Percentiles rank a stretch among this genome's conserved stretches.
Evolutionary conservation across 2,888 invertebrate genomes (phyloP).

Genomic region (Diarsia dahlii): DNA sequence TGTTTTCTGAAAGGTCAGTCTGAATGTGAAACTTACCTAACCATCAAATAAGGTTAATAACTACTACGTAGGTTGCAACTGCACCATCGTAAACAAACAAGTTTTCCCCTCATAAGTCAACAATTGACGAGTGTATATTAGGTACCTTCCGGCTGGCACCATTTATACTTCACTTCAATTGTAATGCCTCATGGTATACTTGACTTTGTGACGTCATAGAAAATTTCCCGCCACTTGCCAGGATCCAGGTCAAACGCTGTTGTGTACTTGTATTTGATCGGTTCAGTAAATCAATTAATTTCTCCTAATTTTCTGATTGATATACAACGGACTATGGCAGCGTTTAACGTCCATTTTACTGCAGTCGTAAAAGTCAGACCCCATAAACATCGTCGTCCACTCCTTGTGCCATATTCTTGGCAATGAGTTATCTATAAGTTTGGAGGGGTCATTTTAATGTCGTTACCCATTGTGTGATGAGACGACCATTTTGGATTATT

Average conservation of each 20-base stretch:
- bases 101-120: constrained; percentile 42
- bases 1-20: constrained; percentile 4
- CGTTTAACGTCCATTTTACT: constrained; percentile 73
- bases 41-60: constrained; percentile 1
- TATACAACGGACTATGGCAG: constrained; percentile 61
- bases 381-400: constrained; percentile 72
- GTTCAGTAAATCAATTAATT: constrained; percentile 60
- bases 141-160: constrained; percentile 53
- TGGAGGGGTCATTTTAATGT: constrained; percentile 41
- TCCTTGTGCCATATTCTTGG: constrained; percentile 64
- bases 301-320: constrained; percentile 68
- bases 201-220: constrained; percentile 60
- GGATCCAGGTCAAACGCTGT: constrained; percentile 44
- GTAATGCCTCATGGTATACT: constrained; percentile 36
- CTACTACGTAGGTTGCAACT: constrained; percentile 14
- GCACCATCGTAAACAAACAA: constrained; percentile 20
- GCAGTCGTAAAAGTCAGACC: constrained; percentile 71
- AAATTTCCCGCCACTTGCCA: constrained; percentile 44
- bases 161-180: constrained; percentile 37
- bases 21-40: neutral
- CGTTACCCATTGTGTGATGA: constrained; percentile 41
- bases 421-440: constrained; percentile 43
- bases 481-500: constrained; percentile 27
- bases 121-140: constrained; percentile 39
- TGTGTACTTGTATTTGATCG: constrained; percentile 34